phyloP scores from a whole-genome alignment of 2,888 invertebrate genomes.

The Mallateleia sp. region DNA sequence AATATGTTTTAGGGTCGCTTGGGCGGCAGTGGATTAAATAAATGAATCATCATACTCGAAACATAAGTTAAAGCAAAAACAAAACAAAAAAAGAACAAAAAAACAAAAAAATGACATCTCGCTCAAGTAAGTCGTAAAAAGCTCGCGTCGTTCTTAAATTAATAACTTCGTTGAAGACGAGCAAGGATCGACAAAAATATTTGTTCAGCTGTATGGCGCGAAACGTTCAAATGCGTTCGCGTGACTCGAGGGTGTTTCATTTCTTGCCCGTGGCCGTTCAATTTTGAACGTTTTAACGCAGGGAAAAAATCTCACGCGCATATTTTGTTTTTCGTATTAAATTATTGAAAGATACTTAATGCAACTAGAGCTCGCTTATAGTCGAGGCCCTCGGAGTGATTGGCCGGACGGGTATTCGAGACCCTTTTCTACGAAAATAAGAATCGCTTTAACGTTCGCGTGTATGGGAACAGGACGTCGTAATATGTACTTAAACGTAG shows the following conservation, averaged over 20 bases:
- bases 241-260: constrained; percentile 55
- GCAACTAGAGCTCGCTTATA: constrained; percentile 41
- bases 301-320: constrained; percentile 22
- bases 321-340: constrained; percentile 45
- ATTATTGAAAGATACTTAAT: constrained; percentile 57
- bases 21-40: too few relatives aligned
- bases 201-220: constrained; percentile 51
- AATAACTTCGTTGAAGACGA: constrained; percentile 35
- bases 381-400: constrained; percentile 25
- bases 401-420: constrained; percentile 27
- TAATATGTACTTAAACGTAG: constrained; percentile 73
- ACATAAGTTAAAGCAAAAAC: too few relatives aligned
- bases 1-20: too few relatives aligned
- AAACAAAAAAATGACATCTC: too few relatives aligned
- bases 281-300: constrained; percentile 31
- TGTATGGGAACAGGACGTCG: constrained; percentile 72
- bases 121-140: too few relatives aligned
- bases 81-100: too few relatives aligned
- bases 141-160: constrained; percentile 23
- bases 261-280: constrained; percentile 48
- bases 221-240: constrained; percentile 44
- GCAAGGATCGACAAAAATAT: constrained; percentile 42
- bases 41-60: too few relatives aligned
- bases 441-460: constrained; percentile 67
- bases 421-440: constrained; percentile 72